phyloP scores from a whole-genome alignment of 2,113 vertebrate species.

The Herpailurus yagouaroundi region DNA sequence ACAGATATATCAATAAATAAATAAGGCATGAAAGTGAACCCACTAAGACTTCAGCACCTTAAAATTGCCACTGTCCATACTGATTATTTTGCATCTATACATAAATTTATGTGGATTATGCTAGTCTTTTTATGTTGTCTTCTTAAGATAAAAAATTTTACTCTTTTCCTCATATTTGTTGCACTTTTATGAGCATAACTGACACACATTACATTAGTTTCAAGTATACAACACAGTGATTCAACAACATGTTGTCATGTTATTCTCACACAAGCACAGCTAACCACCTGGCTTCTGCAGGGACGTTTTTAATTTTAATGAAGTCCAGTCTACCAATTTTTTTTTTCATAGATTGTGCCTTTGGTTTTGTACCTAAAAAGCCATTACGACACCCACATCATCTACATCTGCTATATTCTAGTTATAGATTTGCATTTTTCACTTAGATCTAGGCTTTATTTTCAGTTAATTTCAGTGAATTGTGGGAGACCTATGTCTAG shows the following conservation, averaged over 20 bases:
- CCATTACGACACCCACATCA: neutral
- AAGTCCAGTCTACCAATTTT: neutral
- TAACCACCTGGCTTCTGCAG: neutral
- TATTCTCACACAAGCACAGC: neutral
- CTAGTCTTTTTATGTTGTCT: neutral
- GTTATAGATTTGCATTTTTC: neutral
- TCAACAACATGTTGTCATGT: neutral
- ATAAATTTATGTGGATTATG: neutral
- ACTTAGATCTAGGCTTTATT: neutral
- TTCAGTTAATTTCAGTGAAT: neutral
- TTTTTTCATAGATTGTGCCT: neutral
- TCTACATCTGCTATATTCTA: neutral
- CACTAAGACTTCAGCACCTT: neutral
- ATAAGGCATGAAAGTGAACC: neutral
- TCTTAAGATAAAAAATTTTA: neutral
- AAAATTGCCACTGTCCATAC: neutral
- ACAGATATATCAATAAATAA: neutral
- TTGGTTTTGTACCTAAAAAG: neutral
- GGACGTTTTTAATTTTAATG: neutral
- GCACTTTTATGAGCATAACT: neutral
- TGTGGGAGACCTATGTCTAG: neutral
- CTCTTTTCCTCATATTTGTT: neutral
- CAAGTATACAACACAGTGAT: neutral
- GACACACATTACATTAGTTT: neutral
- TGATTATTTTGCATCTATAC: neutral